Percentiles rank a stretch among this genome's conserved stretches.
These are phyloP conservation scores for Prietella phreatophila DNA, from an alignment of 2,113 vertebrate species.

Conservation along the genomic window DNA sequence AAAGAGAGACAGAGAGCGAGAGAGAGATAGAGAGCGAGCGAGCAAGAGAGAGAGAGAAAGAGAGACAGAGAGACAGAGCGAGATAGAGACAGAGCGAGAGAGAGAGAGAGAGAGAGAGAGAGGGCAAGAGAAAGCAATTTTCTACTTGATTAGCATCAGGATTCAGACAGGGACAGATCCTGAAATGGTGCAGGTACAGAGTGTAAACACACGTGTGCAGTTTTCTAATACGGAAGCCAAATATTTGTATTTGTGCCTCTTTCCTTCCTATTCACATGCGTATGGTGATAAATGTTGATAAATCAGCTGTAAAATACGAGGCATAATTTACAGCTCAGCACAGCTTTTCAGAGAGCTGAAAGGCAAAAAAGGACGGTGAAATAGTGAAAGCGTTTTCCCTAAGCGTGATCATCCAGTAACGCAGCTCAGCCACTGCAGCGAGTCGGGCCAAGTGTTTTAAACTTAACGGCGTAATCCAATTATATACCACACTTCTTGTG, in stretches of 20 bases:
- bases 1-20: not conserved
- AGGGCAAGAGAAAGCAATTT: conserved; percentile 62
- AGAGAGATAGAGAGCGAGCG: too few relatives aligned
- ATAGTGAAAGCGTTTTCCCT: not conserved
- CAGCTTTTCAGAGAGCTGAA: not conserved
- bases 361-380: not conserved
- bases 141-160: conserved; percentile 58
- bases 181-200: not conserved
- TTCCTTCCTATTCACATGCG: not conserved
- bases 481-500: too few relatives aligned
- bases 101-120: not conserved
- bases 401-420: not conserved
- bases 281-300: too few relatives aligned
- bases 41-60: conserved; percentile 58
- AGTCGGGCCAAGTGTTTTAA: not conserved
- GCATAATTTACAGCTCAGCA: not conserved
- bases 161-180: not conserved
- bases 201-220: too few relatives aligned
- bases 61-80: not conserved
- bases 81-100: conserved; percentile 11
- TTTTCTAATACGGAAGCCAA: not conserved
- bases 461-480: too few relatives aligned
- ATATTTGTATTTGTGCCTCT: not conserved
- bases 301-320: not conserved
- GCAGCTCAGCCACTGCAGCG: not conserved